Percentiles rank a stretch among this genome's conserved stretches.
Evolutionary conservation across 2,888 invertebrate species (phyloP).

Genomic region (Lochmaea capreae): DNA sequence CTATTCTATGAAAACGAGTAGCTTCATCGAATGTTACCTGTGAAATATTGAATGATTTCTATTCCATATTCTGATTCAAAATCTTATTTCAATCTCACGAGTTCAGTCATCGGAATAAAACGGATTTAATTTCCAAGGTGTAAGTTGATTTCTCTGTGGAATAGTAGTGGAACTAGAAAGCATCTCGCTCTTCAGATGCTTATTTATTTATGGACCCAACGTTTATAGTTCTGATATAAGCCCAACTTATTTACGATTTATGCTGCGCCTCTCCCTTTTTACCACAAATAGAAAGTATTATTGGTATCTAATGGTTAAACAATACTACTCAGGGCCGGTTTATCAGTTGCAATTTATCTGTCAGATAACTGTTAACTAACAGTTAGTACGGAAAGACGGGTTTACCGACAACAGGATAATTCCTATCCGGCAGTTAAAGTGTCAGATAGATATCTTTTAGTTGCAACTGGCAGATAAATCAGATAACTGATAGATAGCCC

Average conservation of each 20-base stretch:
- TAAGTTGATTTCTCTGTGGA: slow-evolving; percentile 36
- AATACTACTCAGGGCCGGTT: no score
- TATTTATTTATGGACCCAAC: slow-evolving; percentile 24
- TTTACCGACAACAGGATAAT: no score
- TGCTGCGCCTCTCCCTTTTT: background rate
- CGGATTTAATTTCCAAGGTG: slow-evolving; percentile 31
- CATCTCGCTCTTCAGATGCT: slow-evolving; percentile 20
- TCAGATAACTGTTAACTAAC: no score
- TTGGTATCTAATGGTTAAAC: no score
- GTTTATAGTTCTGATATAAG: slow-evolving; percentile 13
- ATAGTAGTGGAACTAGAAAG: slow-evolving; percentile 31
- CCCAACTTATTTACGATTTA: background rate
- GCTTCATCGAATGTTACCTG: background rate
- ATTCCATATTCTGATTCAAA: slow-evolving; percentile 5
- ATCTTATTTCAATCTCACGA: slow-evolving; percentile 12
- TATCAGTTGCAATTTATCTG: no score
- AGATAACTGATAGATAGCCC: no score
- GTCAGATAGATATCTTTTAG: no score
- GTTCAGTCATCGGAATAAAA: slow-evolving; percentile 19
- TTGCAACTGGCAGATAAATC: no score
- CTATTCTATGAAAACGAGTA: no score
- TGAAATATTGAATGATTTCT: background rate
- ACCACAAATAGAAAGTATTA: background rate
- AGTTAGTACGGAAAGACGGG: no score
- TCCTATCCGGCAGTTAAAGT: no score